A percentile compares a stretch with the other conserved stretches of the same genome.
Conservation (phyloP, 2,113 vertebrate species). For the Collichthys lucidus region DNA sequence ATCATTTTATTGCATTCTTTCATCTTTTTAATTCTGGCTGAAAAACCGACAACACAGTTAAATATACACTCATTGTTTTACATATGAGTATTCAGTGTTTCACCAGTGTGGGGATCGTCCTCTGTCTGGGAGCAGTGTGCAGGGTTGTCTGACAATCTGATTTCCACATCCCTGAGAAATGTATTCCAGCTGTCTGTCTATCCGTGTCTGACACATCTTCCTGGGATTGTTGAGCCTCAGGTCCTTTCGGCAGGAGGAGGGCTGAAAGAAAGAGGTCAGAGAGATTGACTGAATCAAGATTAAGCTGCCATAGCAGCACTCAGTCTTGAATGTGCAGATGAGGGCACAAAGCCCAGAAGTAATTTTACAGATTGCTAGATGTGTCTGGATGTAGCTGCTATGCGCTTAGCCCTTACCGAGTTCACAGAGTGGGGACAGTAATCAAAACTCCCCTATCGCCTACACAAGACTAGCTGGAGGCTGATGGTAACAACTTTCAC, state of each 20-base stretch:
- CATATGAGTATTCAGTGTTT: neutral
- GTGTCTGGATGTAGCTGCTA: slow-evolving; percentile 38
- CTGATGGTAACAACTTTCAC: slow-evolving; percentile 46
- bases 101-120: slow-evolving; percentile 7
- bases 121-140: slow-evolving; percentile 35
- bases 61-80: neutral
- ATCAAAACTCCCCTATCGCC: slow-evolving; percentile 41
- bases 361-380: slow-evolving; percentile 73
- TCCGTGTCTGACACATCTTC: slow-evolving; percentile 29
- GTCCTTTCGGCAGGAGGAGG: slow-evolving; percentile 45
- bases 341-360: slow-evolving; percentile 71
- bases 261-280: slow-evolving; percentile 70
- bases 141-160: slow-evolving; percentile 58
- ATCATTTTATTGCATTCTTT: neutral
- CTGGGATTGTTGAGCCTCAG: slow-evolving; percentile 43
- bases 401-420: neutral
- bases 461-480: slow-evolving; percentile 31
- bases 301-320: slow-evolving; percentile 60
- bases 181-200: slow-evolving; percentile 41
- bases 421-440: slow-evolving; percentile 23
- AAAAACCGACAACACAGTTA: neutral
- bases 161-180: slow-evolving; percentile 53
- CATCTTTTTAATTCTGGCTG: neutral
- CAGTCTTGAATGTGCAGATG: slow-evolving; percentile 66
- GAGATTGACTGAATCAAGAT: slow-evolving; percentile 75